Conservation (phyloP, 2,113 vertebrate species). For the Otolemur garnettii region DNA sequence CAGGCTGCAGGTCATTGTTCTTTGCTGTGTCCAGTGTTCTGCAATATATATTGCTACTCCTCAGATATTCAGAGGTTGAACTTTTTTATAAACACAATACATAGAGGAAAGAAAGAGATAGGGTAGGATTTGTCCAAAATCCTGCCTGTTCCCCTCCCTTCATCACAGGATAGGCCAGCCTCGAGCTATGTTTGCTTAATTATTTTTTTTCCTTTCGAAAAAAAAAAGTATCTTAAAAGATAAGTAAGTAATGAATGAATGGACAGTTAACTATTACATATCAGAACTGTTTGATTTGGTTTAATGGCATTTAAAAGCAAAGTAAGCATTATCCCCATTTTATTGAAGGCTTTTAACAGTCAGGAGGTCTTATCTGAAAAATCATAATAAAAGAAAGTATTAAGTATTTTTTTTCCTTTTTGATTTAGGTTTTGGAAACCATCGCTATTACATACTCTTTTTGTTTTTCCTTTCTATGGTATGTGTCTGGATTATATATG, state of each 20-base stretch:
- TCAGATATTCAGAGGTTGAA: background rate
- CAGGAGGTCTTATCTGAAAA: conserved; percentile 33
- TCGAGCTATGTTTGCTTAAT: background rate
- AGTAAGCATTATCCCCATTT: conserved; percentile 30
- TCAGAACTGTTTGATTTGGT: background rate
- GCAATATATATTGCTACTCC: background rate
- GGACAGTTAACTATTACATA: background rate
- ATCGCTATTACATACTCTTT: conserved; percentile 93
- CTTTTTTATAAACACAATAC: background rate
- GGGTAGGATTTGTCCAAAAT: background rate
- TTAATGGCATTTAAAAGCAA: conserved; percentile 54
- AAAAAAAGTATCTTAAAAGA: background rate
- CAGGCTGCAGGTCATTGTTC: background rate
- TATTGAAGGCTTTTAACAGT: conserved; percentile 43
- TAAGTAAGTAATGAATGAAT: background rate
- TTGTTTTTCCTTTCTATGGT: conserved; percentile 89
- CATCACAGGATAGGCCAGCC: background rate
- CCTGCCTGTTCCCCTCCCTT: background rate
- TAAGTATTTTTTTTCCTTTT: conserved; percentile 16
- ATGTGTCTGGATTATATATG: conserved; percentile 92
- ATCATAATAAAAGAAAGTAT: conserved; percentile 54
- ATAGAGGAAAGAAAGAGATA: background rate
- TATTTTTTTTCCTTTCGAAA: background rate
- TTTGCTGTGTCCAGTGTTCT: background rate
- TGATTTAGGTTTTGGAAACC: conserved; percentile 93